Conservation (phyloP, 2,113 vertebrate species). For the Esox niger region DNA sequence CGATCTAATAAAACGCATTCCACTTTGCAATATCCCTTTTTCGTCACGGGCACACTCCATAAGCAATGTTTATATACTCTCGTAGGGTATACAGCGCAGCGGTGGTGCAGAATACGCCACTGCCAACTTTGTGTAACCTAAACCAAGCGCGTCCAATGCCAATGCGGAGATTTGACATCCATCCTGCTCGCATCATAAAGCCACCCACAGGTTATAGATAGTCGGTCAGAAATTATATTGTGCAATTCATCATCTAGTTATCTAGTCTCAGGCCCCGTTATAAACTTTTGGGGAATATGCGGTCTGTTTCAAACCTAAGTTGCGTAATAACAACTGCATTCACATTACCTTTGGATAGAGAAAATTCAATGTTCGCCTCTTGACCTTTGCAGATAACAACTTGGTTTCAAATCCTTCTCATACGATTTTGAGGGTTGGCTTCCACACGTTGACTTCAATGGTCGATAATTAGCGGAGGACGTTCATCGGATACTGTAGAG, state of each 20-base stretch:
- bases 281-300: background rate
- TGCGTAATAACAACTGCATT: background rate
- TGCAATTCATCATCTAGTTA: background rate
- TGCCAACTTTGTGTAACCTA: slow-evolving; percentile 7
- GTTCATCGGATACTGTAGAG: slow-evolving; percentile 11
- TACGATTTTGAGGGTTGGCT: background rate
- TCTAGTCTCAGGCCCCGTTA: background rate
- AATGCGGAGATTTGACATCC: slow-evolving; percentile 4
- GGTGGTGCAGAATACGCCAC: slow-evolving; percentile 11
- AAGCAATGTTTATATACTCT: background rate
- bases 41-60: background rate
- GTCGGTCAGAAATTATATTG: background rate
- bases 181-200: background rate
- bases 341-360: slow-evolving; percentile 1
- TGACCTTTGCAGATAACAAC: background rate
- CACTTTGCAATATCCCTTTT: background rate
- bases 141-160: slow-evolving; percentile 3
- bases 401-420: background rate
- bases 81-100: background rate
- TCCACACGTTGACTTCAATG: background rate
- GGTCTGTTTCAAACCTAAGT: background rate
- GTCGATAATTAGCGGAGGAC: background rate
- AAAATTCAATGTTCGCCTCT: background rate
- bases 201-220: background rate
- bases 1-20: background rate